Percentiles rank a stretch among this genome's conserved stretches.
phyloP scores from a whole-genome alignment of 1,140 invertebrate genomes.

The Drosophila willistoni region DNA sequence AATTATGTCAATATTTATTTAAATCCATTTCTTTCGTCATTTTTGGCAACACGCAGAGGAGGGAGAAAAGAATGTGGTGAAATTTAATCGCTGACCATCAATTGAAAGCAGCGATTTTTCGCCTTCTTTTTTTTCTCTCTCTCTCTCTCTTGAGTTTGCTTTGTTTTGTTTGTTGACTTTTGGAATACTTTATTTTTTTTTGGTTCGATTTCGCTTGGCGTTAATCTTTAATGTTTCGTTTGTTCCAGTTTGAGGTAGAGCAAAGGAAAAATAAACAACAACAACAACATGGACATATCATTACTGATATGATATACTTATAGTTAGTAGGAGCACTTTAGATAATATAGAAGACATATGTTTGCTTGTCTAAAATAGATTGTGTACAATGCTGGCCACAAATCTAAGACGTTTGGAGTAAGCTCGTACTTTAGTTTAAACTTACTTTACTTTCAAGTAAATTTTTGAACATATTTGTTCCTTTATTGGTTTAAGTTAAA shows the following conservation, averaged over 20 bases:
- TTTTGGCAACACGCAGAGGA: constrained; percentile 20
- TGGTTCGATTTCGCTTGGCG: constrained; percentile 19
- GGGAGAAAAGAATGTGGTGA: constrained; percentile 52
- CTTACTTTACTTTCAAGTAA: no score
- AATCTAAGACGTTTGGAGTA: no score
- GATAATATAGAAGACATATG: no score
- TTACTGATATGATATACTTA: no score
- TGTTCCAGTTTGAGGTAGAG: background rate
- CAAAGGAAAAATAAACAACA: background rate
- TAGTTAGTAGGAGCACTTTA: no score
- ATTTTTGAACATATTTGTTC: no score
- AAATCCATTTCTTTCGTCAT: constrained; percentile 73
- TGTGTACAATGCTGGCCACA: no score
- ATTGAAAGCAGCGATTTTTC: constrained; percentile 45
- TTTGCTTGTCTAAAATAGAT: no score
- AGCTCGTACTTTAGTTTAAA: no score
- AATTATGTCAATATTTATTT: constrained; percentile 82
- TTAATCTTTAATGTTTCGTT: constrained; percentile 4
- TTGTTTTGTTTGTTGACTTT: constrained; percentile 51
- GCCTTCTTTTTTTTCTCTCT: background rate
- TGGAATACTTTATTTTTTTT: constrained; percentile 44
- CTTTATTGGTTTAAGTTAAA: no score
- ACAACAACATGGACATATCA: background rate
- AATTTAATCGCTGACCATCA: constrained; percentile 65
- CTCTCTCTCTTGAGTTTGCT: background rate